phyloP scores from a whole-genome alignment of 2,888 invertebrate species.

The Hedychridium roseum region DNA sequence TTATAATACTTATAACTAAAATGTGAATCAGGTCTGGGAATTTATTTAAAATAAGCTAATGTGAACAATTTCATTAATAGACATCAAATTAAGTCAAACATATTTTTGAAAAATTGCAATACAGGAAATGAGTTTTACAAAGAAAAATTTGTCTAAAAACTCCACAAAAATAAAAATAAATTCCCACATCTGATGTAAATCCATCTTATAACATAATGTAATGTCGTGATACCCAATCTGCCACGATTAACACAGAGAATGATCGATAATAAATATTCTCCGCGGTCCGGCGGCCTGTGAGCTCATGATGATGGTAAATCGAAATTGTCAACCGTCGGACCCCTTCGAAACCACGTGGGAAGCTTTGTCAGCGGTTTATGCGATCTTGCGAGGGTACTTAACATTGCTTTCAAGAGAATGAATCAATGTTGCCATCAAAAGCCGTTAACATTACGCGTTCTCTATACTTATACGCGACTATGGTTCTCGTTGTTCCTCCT shows the following conservation, averaged over 20 bases:
- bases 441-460: slow-evolving; percentile 51
- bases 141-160: not conserved
- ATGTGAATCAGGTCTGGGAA: too few species aligned
- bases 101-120: not conserved
- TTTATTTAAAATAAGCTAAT: slow-evolving; percentile 13
- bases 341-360: slow-evolving; percentile 41
- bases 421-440: slow-evolving; percentile 48
- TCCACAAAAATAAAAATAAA: not conserved
- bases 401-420: slow-evolving; percentile 58
- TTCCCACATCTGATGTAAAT: too few species aligned
- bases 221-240: slow-evolving; percentile 47
- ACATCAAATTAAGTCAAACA: too few species aligned
- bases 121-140: not conserved
- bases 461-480: slow-evolving; percentile 58
- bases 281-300: slow-evolving; percentile 26
- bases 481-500: slow-evolving; percentile 35
- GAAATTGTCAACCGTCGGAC: slow-evolving; percentile 26
- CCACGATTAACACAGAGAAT: slow-evolving; percentile 55
- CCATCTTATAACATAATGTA: slow-evolving; percentile 22
- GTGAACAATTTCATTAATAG: too few species aligned
- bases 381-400: slow-evolving; percentile 48
- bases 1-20: slow-evolving; percentile 34
- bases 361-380: slow-evolving; percentile 54
- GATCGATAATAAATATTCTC: slow-evolving; percentile 53
- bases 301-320: slow-evolving; percentile 9